These are phyloP conservation scores for Rhinichthys osculus DNA, from an alignment of 2,797 vertebrate species.

Conservation along the genomic window DNA sequence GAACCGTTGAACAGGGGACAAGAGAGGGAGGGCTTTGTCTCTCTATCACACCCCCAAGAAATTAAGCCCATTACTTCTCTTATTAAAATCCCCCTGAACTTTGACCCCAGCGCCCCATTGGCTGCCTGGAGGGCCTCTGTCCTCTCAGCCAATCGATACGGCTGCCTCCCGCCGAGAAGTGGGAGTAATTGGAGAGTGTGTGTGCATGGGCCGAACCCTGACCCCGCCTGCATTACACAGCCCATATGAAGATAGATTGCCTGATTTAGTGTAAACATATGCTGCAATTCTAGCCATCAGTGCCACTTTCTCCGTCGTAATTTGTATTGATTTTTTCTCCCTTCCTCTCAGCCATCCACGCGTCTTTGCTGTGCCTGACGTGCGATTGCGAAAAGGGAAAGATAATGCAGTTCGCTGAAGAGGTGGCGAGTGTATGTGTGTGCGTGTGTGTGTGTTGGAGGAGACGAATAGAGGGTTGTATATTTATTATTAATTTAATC, in stretches of 20 bases:
- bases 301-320: conserved; percentile 82
- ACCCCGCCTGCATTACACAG: conserved; percentile 71
- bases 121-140: conserved; percentile 64
- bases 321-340: conserved; percentile 83
- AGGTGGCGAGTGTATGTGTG: conserved; percentile 39
- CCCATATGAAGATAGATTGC: conserved; percentile 86
- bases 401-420: conserved; percentile 66
- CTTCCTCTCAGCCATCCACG: conserved; percentile 63
- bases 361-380: conserved; percentile 68
- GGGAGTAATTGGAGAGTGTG: conserved; percentile 74
- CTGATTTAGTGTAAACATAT: conserved; percentile 88
- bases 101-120: conserved; percentile 73
- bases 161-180: conserved; percentile 69
- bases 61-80: conserved; percentile 75
- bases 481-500: conserved; percentile 59
- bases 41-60: conserved; percentile 61
- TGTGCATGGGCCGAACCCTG: conserved; percentile 71
- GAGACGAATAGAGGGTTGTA: conserved; percentile 33
- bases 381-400: conserved; percentile 57
- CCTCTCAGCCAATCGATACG: conserved; percentile 74
- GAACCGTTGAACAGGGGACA: conserved; percentile 58
- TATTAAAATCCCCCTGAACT: conserved; percentile 76
- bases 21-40: conserved; percentile 45
- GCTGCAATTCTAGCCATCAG: conserved; percentile 83
- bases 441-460: conserved; percentile 29